phyloP scores from a whole-genome alignment of 1,140 invertebrate species.

The Neodiprion lecontei region DNA sequence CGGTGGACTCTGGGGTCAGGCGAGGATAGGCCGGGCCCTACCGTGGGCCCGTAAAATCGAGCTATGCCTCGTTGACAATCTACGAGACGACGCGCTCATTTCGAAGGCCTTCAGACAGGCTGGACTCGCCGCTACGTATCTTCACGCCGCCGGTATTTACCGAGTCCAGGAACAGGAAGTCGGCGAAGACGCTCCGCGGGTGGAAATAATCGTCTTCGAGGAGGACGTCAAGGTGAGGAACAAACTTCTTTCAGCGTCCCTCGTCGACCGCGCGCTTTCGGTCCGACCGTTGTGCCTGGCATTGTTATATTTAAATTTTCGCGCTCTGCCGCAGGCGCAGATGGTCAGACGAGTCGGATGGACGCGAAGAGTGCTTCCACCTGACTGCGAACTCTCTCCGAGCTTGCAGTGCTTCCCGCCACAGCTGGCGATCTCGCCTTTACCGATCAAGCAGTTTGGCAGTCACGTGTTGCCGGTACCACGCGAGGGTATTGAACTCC shows the following conservation, averaged over 20 bases:
- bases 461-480: slow-evolving; percentile 63
- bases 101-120: slow-evolving; percentile 50
- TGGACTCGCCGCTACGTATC: slow-evolving; percentile 46
- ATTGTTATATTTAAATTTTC: no score
- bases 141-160: slow-evolving; percentile 48
- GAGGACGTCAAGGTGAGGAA: slow-evolving; percentile 45
- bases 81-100: slow-evolving; percentile 49
- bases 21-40: slow-evolving; percentile 48
- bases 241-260: no score
- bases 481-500: slow-evolving; percentile 67
- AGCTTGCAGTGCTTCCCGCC: slow-evolving; percentile 67
- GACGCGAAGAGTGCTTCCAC: slow-evolving; percentile 64
- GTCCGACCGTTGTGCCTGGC: no score
- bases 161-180: slow-evolving; percentile 47
- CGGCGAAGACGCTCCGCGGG: slow-evolving; percentile 43
- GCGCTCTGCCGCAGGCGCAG: slow-evolving; percentile 42
- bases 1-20: slow-evolving; percentile 54
- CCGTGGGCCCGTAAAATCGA: slow-evolving; percentile 53
- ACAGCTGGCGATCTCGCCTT: slow-evolving; percentile 60
- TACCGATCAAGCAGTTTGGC: slow-evolving; percentile 62
- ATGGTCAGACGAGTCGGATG: slow-evolving; percentile 66
- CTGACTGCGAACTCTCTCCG: slow-evolving; percentile 63
- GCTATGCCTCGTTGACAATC: slow-evolving; percentile 48
- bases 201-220: slow-evolving; percentile 49
- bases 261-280: no score